These are phyloP conservation scores for Hoplias malabaricus DNA, from an alignment of 2,113 vertebrate species.

Conservation along the genomic window DNA sequence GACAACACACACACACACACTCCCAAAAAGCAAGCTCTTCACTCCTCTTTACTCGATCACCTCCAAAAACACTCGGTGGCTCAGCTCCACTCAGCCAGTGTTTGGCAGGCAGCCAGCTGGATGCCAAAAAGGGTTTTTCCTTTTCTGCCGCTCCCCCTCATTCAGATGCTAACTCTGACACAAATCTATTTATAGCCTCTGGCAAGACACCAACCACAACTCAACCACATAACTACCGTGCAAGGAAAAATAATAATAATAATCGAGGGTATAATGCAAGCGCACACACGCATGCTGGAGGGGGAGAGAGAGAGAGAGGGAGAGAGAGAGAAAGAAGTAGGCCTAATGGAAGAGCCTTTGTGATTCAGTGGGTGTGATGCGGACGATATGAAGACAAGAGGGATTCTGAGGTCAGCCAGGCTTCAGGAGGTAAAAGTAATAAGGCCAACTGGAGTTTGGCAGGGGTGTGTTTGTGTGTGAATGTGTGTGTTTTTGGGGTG, in stretches of 20 bases:
- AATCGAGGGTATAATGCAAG: conserved; percentile 16
- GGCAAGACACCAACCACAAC: conserved; percentile 73
- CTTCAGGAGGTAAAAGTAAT: conserved; percentile 23
- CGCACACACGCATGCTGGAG: not conserved
- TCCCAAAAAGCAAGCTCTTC: conserved; percentile 45
- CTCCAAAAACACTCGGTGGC: conserved; percentile 55
- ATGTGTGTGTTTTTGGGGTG: too few relatives aligned
- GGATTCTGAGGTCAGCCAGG: conserved; percentile 19
- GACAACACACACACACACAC: conserved; percentile 26
- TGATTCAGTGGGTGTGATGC: conserved; percentile 13
- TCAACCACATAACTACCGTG: conserved; percentile 60
- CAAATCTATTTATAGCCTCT: conserved; percentile 77
- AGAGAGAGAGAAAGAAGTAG: not conserved
- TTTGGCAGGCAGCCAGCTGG: conserved; percentile 76
- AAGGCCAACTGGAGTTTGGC: conserved; percentile 2
- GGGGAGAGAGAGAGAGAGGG: not conserved
- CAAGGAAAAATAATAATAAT: conserved; percentile 25
- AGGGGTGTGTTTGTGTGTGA: too few relatives aligned
- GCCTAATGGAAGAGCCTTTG: not conserved
- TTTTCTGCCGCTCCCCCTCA: conserved; percentile 69
- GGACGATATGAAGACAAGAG: not conserved
- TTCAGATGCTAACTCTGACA: conserved; percentile 71
- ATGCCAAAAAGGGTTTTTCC: conserved; percentile 74
- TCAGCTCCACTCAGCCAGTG: conserved; percentile 61
- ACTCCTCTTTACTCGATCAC: conserved; percentile 71